Base-by-base conservation (phyloP, 2,113 vertebrate species). In the Salvelinus sp. region DNA sequence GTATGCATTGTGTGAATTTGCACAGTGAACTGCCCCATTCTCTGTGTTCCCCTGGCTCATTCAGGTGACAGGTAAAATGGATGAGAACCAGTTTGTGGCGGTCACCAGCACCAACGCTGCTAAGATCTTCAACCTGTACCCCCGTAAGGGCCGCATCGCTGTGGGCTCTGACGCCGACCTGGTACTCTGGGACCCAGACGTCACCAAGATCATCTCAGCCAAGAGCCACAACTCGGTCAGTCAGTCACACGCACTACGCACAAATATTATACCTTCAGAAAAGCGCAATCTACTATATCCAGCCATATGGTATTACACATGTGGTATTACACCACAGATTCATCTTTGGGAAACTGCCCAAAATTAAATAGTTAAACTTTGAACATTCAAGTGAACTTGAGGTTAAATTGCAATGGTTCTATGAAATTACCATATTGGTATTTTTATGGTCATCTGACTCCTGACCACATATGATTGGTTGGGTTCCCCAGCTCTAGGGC, bases 81-180 rank as follows among this genome's bases (percentile, higher is more conserved):
- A 99, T 0, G 98, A 99, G 91, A 99, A 99, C 92, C 97, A 99
- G 91, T 99, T 99, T 90, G 97, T 99, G 12, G 95, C 95, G 0
- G 96, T 99, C 86, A 99, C 96, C 91, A 99, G 98, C 92, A 99
- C 98, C 79, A 98, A 98, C 0, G 97, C 98, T 0, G 97, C 98
- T 77, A 99, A 99, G 91, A 96, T 99, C 91, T 98, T 98, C 64
- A 99, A 99, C 91, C 90, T 99, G 78, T 99, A 99, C 77, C 98
- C 97, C 0, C 94, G 98, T 48, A 99, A 99, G 87, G 98, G 98
- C 2, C 97, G 98, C 66, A 97, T 99, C 1, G 96, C 97, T 0
- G 97, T 99, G 90, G 98, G 98, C 14, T 98, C 97, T 0, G 98
- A 99, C 0, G 97, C 98, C 0, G 98, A 99, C 79, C 91, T 99